Conservation (phyloP, 2,797 vertebrate species). For the Poecile montanus region DNA sequence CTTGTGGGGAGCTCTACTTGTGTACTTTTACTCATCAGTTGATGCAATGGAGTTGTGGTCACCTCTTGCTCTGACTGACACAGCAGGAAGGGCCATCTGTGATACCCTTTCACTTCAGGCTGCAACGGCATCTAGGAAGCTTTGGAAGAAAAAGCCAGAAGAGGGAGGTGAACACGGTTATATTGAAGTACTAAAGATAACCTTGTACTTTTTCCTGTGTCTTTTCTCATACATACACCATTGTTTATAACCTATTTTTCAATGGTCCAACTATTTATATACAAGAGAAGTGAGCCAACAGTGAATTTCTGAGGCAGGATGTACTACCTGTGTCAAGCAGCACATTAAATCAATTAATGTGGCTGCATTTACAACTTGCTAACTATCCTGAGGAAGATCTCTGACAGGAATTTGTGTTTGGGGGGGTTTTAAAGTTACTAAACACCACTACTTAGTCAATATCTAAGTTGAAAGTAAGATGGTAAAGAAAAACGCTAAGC, state of each 20-base stretch:
- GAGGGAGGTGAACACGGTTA: rapidly evolving
- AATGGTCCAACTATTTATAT: background rate
- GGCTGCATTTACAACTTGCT: background rate
- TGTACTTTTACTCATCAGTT: background rate
- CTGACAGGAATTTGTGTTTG: background rate
- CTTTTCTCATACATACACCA: background rate
- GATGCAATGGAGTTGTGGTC: background rate
- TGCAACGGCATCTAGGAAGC: background rate
- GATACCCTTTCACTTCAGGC: background rate
- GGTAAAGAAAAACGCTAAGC: background rate
- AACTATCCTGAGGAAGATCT: background rate
- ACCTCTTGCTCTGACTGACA: background rate
- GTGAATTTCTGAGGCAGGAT: background rate
- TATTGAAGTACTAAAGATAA: background rate
- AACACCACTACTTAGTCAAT: background rate
- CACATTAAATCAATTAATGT: background rate
- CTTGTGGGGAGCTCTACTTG: background rate
- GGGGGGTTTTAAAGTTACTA: background rate
- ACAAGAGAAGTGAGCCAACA: background rate
- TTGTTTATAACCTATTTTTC: background rate
- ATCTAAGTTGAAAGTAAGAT: background rate
- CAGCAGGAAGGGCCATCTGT: background rate
- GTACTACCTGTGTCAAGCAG: background rate
- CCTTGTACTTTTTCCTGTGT: background rate
- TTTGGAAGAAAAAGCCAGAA: background rate